phyloP scores from a whole-genome alignment of 2,888 invertebrate genomes.

The Physocephala rufipes region DNA sequence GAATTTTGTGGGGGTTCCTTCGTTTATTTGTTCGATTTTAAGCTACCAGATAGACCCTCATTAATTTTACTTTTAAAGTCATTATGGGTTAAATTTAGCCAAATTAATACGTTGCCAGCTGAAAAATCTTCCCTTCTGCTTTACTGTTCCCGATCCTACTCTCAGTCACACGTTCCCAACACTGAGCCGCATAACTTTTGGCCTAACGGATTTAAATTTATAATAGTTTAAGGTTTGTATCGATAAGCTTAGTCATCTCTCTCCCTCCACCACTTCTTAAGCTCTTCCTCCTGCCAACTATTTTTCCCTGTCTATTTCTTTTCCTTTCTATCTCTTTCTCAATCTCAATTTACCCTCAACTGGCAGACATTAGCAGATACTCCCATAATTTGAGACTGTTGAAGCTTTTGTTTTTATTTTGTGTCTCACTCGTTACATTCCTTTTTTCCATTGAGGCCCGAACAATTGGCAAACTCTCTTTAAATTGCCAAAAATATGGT shows the following conservation, averaged over 20 bases:
- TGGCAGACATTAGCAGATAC: conserved; percentile 49
- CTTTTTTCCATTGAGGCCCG: not conserved
- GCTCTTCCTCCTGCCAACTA: no score
- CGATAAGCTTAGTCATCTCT: conserved; percentile 51
- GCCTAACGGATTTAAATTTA: conserved; percentile 50
- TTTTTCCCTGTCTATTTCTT: no score
- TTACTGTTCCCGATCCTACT: not conserved
- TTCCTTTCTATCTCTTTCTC: conserved; percentile 10
- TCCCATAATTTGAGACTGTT: conserved; percentile 53
- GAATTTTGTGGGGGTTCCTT: conserved; percentile 35
- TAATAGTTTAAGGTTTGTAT: conserved; percentile 57
- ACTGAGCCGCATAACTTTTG: conserved; percentile 33
- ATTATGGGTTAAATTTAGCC: conserved; percentile 66
- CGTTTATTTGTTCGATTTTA: conserved; percentile 26
- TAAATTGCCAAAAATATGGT: conserved; percentile 36
- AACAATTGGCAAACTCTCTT: conserved; percentile 2
- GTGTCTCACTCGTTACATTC: conserved; percentile 1
- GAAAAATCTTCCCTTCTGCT: conserved; percentile 36
- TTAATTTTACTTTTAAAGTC: conserved; percentile 67
- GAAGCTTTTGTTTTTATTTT: conserved; percentile 44
- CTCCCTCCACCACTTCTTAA: not conserved
- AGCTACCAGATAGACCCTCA: conserved; percentile 63
- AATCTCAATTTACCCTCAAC: conserved; percentile 28
- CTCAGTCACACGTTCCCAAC: not conserved
- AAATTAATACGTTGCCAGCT: conserved; percentile 64